Conservation (phyloP, 2,888 invertebrate species). For the Strigamia maritima region DNA sequence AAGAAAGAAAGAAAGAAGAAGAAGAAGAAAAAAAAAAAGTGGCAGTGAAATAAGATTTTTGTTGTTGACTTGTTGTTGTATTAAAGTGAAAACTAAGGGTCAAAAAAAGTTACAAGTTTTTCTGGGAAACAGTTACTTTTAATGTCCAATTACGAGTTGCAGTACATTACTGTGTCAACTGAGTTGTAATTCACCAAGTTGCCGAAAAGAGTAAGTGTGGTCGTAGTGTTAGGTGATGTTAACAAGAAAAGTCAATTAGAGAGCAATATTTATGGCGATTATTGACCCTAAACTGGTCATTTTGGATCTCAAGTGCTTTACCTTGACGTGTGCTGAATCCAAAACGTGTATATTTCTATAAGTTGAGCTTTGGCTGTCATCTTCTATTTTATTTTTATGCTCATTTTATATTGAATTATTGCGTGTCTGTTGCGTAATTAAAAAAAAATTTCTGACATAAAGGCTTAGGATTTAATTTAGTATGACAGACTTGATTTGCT, state of each 20-base stretch:
- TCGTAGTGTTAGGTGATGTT: background rate
- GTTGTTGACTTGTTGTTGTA: no score
- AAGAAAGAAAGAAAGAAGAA: background rate
- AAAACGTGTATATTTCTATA: background rate
- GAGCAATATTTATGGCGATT: background rate
- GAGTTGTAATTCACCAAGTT: background rate
- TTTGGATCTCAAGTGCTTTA: background rate
- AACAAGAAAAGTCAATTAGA: constrained; percentile 29
- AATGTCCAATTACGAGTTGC: background rate
- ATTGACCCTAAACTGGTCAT: background rate
- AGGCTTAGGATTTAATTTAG: background rate
- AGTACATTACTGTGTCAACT: background rate
- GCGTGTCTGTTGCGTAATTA: background rate
- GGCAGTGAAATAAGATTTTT: background rate
- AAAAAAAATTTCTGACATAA: background rate
- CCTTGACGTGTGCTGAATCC: background rate
- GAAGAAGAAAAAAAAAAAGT: background rate
- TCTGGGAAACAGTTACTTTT: background rate
- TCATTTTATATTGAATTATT: no score
- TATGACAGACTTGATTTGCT: background rate
- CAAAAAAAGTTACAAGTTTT: background rate
- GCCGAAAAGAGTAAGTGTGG: background rate
- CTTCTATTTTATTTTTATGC: no score
- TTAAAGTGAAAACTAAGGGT: background rate
- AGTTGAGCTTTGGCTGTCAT: no score